phyloP scores from a whole-genome alignment of 2,888 invertebrate genomes.

The Tinea trinotella region DNA sequence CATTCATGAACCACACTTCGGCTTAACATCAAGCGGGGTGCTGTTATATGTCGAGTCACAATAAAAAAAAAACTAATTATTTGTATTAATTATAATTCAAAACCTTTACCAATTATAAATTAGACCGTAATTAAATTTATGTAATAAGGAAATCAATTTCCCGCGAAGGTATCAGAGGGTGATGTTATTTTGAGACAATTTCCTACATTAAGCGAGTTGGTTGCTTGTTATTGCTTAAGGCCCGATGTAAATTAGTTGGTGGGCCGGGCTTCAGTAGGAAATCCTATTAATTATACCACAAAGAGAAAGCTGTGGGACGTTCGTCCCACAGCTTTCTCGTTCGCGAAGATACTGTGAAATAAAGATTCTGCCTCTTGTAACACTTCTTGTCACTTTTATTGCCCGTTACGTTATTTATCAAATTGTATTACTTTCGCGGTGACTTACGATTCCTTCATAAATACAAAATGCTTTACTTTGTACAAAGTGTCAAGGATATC shows the following conservation, averaged over 20 bases:
- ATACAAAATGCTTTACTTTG: too few species aligned
- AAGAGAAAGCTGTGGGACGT: conserved; percentile 17
- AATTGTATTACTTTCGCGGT: not conserved
- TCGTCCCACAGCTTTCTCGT: too few species aligned
- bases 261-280: conserved; percentile 32
- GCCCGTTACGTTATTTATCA: not conserved
- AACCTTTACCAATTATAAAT: too few species aligned
- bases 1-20: too few species aligned
- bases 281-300: conserved; percentile 34
- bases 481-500: too few species aligned
- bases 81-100: too few species aligned
- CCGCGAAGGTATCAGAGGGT: conserved; percentile 31
- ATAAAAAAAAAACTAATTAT: too few species aligned
- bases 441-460: too few species aligned
- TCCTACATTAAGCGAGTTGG: conserved; percentile 47
- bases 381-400: not conserved
- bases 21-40: too few species aligned
- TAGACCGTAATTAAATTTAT: conserved; percentile 2
- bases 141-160: conserved; percentile 35
- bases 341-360: conserved; percentile 11
- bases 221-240: conserved; percentile 49
- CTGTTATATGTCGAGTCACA: too few species aligned
- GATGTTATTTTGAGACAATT: conserved; percentile 39
- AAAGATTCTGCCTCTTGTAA: conserved; percentile 16
- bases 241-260: conserved; percentile 47